A percentile compares a stretch with the other conserved stretches of the same genome.
phyloP scores from a whole-genome alignment of 2,797 vertebrate species.

The Sardinella longiceps region DNA sequence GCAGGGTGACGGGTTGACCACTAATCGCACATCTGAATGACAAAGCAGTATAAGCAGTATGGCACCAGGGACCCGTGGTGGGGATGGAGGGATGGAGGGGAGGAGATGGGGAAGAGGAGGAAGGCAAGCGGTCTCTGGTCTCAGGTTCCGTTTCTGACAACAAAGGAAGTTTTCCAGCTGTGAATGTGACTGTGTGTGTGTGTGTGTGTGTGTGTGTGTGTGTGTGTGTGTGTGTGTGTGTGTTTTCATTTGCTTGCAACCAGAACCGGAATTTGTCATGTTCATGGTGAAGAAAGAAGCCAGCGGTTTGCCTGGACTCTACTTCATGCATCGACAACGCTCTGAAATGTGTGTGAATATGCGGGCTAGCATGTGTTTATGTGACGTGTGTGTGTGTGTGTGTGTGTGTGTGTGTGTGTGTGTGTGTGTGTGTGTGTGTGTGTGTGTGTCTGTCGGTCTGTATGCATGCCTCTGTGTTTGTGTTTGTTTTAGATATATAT shows the following conservation, averaged over 20 bases:
- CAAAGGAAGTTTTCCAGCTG: constrained; percentile 6
- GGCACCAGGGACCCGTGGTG: constrained; percentile 29
- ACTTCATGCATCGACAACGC: neutral
- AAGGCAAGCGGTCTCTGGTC: neutral
- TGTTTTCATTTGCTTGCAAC: neutral
- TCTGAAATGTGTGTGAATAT: neutral
- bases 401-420: neutral
- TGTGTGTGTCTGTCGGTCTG: neutral
- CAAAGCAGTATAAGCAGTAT: neutral
- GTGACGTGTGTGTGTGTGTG: neutral
- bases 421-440: too few relatives aligned
- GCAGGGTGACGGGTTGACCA: constrained; percentile 15
- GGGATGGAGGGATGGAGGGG: neutral
- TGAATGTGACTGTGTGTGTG: neutral
- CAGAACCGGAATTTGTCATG: neutral
- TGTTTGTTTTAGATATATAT: neutral
- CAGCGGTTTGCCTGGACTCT: constrained; percentile 33
- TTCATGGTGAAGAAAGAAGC: constrained; percentile 23
- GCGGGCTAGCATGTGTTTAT: neutral
- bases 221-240: neutral
- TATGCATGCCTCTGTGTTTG: too few relatives aligned
- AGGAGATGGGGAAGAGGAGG: too few relatives aligned
- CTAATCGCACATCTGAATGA: constrained; percentile 37
- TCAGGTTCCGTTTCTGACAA: constrained; percentile 24
- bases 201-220: constrained; percentile 32